Evolutionary conservation across 2,113 vertebrate species (phyloP).

Genomic region (Microtus richardsoni): DNA sequence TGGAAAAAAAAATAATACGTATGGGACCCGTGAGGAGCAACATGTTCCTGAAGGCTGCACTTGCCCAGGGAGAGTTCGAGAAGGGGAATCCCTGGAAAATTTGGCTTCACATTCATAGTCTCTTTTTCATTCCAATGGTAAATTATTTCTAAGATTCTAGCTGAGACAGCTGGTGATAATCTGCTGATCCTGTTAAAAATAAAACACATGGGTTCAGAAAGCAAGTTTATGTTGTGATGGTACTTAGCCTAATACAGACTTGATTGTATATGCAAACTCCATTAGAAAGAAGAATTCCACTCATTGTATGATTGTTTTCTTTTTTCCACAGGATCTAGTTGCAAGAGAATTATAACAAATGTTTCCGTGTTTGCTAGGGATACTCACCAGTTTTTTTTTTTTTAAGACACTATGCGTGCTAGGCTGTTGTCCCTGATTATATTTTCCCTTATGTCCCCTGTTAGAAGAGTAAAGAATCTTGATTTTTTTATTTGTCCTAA

Average conservation of each 20-base stretch:
- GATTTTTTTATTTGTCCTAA: slow-evolving; percentile 43
- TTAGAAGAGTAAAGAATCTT: slow-evolving; percentile 29
- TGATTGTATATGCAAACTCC: not conserved
- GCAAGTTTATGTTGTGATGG: slow-evolving; percentile 1
- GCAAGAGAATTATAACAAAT: slow-evolving; percentile 22
- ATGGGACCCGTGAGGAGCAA: not conserved
- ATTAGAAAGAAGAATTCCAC: slow-evolving; percentile 38
- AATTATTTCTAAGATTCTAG: slow-evolving; percentile 46
- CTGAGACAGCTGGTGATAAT: slow-evolving; percentile 45
- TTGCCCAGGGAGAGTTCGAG: not conserved
- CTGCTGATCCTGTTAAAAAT: slow-evolving; percentile 13
- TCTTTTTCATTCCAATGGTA: slow-evolving; percentile 38
- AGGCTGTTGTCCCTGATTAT: not conserved
- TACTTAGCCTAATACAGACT: slow-evolving; percentile 29
- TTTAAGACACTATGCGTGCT: not conserved
- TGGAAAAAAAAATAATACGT: not conserved
- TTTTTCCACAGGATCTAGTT: not conserved
- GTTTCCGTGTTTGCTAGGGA: slow-evolving; percentile 2
- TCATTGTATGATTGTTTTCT: not conserved
- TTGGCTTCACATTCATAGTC: not conserved
- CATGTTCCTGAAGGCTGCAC: not conserved
- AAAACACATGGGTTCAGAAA: not conserved
- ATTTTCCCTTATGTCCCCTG: not conserved
- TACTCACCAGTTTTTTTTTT: not conserved
- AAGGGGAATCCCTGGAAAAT: slow-evolving; percentile 23